phyloP scores from a whole-genome alignment of 23 tunicate species.

The Oikopleura vanhoeffeni region DNA sequence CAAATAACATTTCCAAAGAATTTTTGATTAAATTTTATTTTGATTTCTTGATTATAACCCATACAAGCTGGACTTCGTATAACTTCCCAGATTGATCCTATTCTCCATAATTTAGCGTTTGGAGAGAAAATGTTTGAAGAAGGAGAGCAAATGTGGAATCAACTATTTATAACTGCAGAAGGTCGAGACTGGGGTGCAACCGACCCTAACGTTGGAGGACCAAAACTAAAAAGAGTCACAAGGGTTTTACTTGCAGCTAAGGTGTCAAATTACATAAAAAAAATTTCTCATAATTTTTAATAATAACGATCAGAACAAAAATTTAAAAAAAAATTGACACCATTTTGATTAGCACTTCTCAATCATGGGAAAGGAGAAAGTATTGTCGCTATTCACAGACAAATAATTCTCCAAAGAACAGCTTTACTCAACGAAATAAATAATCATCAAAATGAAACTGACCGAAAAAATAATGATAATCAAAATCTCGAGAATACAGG shows the following conservation, averaged over 20 bases:
- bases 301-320: too few species aligned
- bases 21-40: too few species aligned
- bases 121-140: constrained; percentile 14
- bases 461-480: neutral
- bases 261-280: too few species aligned
- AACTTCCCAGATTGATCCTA: neutral
- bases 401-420: neutral
- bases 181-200: neutral
- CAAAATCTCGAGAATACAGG: neutral
- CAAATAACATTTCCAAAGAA: too few species aligned
- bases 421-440: neutral
- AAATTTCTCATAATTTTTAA: too few species aligned
- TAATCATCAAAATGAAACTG: neutral
- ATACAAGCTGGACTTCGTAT: neutral
- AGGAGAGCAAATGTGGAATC: neutral
- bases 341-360: too few species aligned
- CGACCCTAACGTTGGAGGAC: neutral
- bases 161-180: neutral
- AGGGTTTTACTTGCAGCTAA: neutral
- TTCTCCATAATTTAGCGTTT: neutral
- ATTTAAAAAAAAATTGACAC: too few species aligned
- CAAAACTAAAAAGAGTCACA: neutral
- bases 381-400: neutral
- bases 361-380: neutral
- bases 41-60: too few species aligned